A percentile compares a stretch with the other conserved stretches of the same genome.
Conservation (phyloP, 2,113 vertebrate genomes). For the Chionomys nivalis region DNA sequence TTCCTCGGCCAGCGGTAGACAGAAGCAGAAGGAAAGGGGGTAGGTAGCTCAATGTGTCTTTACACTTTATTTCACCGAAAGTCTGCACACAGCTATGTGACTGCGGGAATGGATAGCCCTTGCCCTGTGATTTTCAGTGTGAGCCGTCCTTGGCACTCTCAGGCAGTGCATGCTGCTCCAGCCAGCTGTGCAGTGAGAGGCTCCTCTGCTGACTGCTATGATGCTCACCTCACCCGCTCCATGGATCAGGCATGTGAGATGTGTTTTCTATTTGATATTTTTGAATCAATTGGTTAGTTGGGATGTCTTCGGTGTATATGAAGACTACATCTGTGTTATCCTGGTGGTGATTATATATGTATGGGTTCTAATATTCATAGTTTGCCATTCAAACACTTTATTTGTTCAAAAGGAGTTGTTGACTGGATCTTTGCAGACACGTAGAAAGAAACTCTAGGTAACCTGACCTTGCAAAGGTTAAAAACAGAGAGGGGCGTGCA, state of each 20-base stretch:
- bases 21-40: neutral
- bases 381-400: constrained; percentile 4
- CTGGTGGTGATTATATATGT: neutral
- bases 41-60: neutral
- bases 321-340: neutral
- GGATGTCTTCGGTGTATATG: neutral
- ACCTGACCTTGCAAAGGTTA: neutral
- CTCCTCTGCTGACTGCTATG: rapidly evolving
- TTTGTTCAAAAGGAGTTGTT: neutral
- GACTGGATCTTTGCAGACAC: neutral
- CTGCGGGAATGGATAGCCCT: neutral
- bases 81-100: neutral
- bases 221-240: neutral
- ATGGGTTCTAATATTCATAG: neutral
- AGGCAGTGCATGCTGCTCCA: no score
- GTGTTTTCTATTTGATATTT: neutral
- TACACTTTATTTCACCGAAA: constrained; percentile 24
- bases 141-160: neutral
- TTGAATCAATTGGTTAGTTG: neutral
- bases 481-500: neutral
- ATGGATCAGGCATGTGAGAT: no score
- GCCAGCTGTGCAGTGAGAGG: neutral
- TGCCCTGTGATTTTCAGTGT: neutral
- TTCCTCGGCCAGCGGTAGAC: neutral
- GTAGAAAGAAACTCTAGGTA: neutral